Percentiles rank a stretch among this genome's conserved stretches.
These are phyloP conservation scores for Drosophila persimilis DNA, from an alignment of 1,140 invertebrate genomes.

Conservation along the genomic window DNA sequence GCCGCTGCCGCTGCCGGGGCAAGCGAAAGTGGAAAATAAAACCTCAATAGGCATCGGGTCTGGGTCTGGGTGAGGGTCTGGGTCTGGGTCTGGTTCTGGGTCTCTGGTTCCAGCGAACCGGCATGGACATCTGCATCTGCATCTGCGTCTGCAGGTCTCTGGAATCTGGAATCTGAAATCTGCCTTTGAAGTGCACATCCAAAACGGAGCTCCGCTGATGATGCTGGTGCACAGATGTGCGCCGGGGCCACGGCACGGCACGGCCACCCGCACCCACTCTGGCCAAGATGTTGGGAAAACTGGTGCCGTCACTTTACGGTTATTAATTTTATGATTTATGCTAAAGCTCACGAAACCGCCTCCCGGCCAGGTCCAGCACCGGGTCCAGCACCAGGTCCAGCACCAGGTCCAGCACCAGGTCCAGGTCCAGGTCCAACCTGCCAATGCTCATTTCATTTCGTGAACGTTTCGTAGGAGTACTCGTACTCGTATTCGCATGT, in stretches of 20 bases:
- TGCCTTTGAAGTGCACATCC: constrained; percentile 65
- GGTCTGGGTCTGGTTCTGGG: background rate
- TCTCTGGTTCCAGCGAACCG: constrained; percentile 31
- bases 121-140: constrained; percentile 47
- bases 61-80: background rate
- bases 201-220: constrained; percentile 2
- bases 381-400: too few relatives aligned
- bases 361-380: background rate
- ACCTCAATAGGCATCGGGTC: constrained; percentile 15
- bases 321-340: constrained; percentile 83
- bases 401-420: too few relatives aligned
- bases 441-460: constrained; percentile 11
- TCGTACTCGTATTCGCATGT: constrained; percentile 1
- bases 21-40: constrained; percentile 27
- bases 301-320: constrained; percentile 81
- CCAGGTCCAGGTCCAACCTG: background rate
- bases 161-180: constrained; percentile 12
- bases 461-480: constrained; percentile 12
- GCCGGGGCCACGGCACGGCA: constrained; percentile 31
- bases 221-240: constrained; percentile 17
- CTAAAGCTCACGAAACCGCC: constrained; percentile 73
- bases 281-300: constrained; percentile 67
- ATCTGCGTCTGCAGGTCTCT: too few relatives aligned
- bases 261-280: constrained; percentile 67
- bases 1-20: constrained; percentile 9